Base-by-base conservation (phyloP, 1,140 invertebrate species). In the Drosophila bifasciata region DNA sequence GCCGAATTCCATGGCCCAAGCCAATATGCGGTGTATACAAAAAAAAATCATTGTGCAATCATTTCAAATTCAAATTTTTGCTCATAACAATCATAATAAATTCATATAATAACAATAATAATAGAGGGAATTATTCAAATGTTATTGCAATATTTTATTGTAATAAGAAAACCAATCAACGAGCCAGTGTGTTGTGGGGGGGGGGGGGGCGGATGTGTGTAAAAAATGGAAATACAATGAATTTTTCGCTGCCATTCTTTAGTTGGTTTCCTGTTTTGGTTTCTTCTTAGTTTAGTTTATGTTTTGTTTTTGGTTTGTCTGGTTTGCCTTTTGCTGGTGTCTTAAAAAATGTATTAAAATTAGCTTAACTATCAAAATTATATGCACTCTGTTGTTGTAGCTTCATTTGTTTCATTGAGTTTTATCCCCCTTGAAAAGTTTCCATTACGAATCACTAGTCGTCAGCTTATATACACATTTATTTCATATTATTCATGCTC, bases 301-400 rank as follows among this genome's bases (percentile, higher is more conserved):
- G 57, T 46, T 41, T 43, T 45, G 6, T 25, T 25, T 25, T 25
- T 23, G 2, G 5, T 6, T 46, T 21, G 23, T 21, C 19, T 53
- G 53, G 36, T 36, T 55, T 60, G 28, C 43, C 45, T 52, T 46
- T 52, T 46, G 60, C 55, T 45, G 74, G 32, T 83, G 51, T 78
- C 62, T 83, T 83, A 79, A 59, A 85, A 85, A 76, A 76, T 76
- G 68, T 75, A 80, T 79, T 77, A 68, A 59, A 76, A 80, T 86
- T 77, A 76, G 53, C 80, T 86, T 85, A 86, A 86, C 80, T 85
- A 85, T 85, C 72, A 85, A 84, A 84, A 84, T 83, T 75, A 79
- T 83, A 83, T 73, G 70, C 69, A 55, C 59, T 64, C 72, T 62
- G 69, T 72, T 62, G 69, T 72, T 72, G 61, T 50, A 70, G 36